phyloP scores from a whole-genome alignment of 2,113 vertebrate species.

The Heliornis fulica region DNA sequence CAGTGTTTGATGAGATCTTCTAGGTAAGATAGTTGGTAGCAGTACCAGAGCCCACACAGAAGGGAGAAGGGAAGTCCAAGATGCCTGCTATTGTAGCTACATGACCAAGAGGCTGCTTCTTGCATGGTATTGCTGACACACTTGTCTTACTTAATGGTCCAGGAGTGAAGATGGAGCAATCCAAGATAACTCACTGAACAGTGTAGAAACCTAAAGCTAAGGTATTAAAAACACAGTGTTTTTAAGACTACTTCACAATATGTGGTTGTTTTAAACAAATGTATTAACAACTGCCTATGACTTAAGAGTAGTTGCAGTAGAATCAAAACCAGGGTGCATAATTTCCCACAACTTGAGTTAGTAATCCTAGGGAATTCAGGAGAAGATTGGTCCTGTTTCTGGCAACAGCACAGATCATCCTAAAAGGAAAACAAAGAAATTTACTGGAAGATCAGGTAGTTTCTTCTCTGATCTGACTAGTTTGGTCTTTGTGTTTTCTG shows the following conservation, averaged over 20 bases:
- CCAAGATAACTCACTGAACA: background rate
- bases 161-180: background rate
- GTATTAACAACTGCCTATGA: background rate
- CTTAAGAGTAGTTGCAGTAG: background rate
- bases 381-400: background rate
- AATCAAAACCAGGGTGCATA: background rate
- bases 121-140: background rate
- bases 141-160: background rate
- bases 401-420: background rate
- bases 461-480: background rate
- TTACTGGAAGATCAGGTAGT: background rate
- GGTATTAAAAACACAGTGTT: background rate
- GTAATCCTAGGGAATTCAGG: background rate
- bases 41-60: background rate
- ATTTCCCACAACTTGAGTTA: background rate
- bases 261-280: background rate
- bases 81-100: fast-evolving
- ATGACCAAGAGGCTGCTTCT: background rate
- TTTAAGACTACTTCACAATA: background rate
- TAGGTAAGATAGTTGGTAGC: background rate
- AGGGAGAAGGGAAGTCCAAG: background rate
- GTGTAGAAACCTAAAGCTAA: background rate
- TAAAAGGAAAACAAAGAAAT: background rate
- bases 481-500: background rate
- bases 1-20: background rate